phyloP scores from a whole-genome alignment of 2,797 vertebrate genomes.

The Coranthus polyacanthus region DNA sequence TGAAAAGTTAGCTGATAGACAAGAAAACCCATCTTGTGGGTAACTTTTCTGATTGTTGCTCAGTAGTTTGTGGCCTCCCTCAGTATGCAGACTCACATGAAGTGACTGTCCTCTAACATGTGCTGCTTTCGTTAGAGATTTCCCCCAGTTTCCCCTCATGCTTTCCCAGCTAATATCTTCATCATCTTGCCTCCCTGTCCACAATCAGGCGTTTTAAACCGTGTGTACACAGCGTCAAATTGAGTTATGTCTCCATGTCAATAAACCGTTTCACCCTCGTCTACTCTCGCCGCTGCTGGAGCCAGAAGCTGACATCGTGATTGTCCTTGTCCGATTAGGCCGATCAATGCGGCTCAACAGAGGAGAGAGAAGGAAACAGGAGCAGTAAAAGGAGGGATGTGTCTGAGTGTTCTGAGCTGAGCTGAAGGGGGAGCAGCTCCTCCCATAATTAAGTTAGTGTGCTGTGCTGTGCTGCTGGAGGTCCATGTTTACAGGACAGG shows the following conservation, averaged over 20 bases:
- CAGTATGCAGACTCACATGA: not conserved
- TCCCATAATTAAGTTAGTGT: slow-evolving; percentile 86
- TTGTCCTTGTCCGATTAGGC: slow-evolving; percentile 80
- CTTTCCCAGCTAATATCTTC: slow-evolving; percentile 6
- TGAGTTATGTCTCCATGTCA: slow-evolving; percentile 62
- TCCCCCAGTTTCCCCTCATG: not conserved
- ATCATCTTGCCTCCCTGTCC: slow-evolving; percentile 17
- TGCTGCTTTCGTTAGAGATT: not conserved
- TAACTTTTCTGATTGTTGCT: too few relatives aligned
- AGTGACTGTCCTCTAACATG: not conserved
- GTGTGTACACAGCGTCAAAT: slow-evolving; percentile 57
- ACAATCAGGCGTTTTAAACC: slow-evolving; percentile 42
- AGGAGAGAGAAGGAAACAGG: slow-evolving; percentile 45
- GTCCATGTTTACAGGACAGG: slow-evolving; percentile 82
- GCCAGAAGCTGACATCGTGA: slow-evolving; percentile 76
- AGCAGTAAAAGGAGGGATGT: slow-evolving; percentile 54
- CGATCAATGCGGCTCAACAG: slow-evolving; percentile 81
- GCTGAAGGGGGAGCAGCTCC: slow-evolving; percentile 64
- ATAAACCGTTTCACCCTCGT: slow-evolving; percentile 28
- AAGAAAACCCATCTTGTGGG: not conserved
- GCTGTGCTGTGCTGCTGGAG: slow-evolving; percentile 75
- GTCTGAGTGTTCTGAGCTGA: slow-evolving; percentile 31
- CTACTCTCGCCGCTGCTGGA: slow-evolving; percentile 6
- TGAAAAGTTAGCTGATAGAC: not conserved
- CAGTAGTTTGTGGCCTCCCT: not conserved